These are phyloP conservation scores for Phaethon lepturus DNA, from an alignment of 2,113 vertebrate genomes.

Conservation along the genomic window DNA sequence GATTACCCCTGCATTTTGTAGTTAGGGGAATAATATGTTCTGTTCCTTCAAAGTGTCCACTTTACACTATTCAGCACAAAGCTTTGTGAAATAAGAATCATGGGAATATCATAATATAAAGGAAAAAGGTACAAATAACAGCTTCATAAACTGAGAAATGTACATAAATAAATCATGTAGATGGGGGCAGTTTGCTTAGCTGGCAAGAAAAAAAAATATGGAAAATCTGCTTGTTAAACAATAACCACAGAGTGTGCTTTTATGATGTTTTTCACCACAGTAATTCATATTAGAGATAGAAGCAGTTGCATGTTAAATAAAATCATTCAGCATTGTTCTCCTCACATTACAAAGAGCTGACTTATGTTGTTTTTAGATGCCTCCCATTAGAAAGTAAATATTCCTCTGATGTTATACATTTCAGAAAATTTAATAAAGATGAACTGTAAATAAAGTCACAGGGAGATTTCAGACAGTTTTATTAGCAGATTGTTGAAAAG, in stretches of 20 bases:
- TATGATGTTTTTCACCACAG: constrained; percentile 84
- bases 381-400: constrained; percentile 87
- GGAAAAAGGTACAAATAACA: constrained; percentile 84
- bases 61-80: constrained; percentile 86
- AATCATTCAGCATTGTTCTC: constrained; percentile 83
- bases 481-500: constrained; percentile 90
- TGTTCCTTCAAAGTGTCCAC: constrained; percentile 75
- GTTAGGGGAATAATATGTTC: constrained; percentile 73
- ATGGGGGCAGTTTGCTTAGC: constrained; percentile 86
- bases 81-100: constrained; percentile 83
- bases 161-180: constrained; percentile 89
- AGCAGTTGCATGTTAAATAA: constrained; percentile 86
- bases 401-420: constrained; percentile 78
- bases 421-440: constrained; percentile 82
- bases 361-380: constrained; percentile 84
- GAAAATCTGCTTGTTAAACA: constrained; percentile 90
- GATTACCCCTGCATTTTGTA: constrained; percentile 38
- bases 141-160: constrained; percentile 85
- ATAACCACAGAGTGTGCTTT: constrained; percentile 85
- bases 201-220: constrained; percentile 83
- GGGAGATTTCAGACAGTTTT: constrained; percentile 88
- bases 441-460: constrained; percentile 81
- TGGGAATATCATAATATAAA: constrained; percentile 84
- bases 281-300: constrained; percentile 86
- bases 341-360: constrained; percentile 84